Base-by-base conservation (phyloP, 2,113 vertebrate genomes). In the Scolopax mira region DNA sequence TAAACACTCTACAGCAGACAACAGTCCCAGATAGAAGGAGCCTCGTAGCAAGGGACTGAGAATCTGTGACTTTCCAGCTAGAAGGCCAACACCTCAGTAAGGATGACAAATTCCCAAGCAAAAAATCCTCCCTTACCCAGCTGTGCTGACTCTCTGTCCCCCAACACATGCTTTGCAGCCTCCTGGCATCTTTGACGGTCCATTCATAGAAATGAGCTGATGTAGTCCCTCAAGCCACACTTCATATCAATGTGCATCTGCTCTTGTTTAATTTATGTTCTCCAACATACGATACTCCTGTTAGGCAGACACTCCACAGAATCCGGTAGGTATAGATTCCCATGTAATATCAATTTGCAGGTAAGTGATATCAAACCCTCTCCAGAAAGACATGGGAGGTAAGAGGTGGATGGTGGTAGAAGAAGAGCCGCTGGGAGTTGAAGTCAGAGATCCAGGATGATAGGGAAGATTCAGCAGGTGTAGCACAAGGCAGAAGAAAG, bases 321-420 rank as follows among this genome's bases (percentile, higher is more conserved):
- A n/a, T 49, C 16, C 72, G 13, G 28, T 42, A 72, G 39, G 28
- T 65, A 15, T 44, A 41, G 48, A 49, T 79, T 79, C 44, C 54
- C 14, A 3, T 25, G 7, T 69, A 65, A 28, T 64, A 91, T 52
- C 78, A 69, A 7, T 11, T 64, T 89, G 27, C 62, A 74, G 35
- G 48, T 60, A 87, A 58, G 28, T 60, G 85, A 44, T 48, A 61
- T 22, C 42, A 75, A 5, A 6, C 18, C 7, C 6, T 48, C 23
- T 31, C 87, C 55, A 74, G 57, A 31, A 74, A 60, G 64, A n/a
- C 1, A 1, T 28, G 46, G 37, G 51, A 78, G 35, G 42, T 31
- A 64, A 87, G 62, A 0, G 0, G 33, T 62, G 42, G 13, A 31
- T 42, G 46, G 19, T 3, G 9, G 42, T 55, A 15, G 41, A 65